Evolutionary conservation across 1,140 invertebrate species (phyloP), one percentile per base, ranked within the genome.

Genomic region (Schlechtendalia chinensis): DNA sequence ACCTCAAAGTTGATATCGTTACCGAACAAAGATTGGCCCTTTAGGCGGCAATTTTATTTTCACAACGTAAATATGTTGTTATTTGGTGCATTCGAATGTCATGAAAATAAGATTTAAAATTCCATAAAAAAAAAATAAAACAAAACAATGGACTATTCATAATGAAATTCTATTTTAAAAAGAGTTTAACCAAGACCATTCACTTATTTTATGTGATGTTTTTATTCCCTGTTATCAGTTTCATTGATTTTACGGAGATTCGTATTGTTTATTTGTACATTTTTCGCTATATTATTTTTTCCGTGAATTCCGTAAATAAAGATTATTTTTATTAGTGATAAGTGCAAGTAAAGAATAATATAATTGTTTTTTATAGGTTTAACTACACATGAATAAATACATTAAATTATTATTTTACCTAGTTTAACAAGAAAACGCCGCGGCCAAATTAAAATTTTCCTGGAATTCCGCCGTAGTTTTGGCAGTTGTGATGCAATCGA

Each of bases 21-120:
- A 50, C 45, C 24, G 14, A 24, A 69, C n/a, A 69, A 69, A 50
- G 5, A 67, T 24, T 22, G n/a, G 39, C 12, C 14, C 39, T 47
- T 69, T 27, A 50, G 50, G 45, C 27, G 45, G 45, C 50, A 50
- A 27, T 50, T 69, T 69, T 69, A n/a, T 69, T n/a, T 69, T 50
- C 47, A 39, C 32, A 50, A 17, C 22, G 14, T 12, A 69, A 69
- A 47, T 39, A 27, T 50, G 67, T 24, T 14, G 45, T 27, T 14
- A 8, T 69, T 50, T 69, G 22, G 45, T 50, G 6, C 16, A 27
- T 32, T 69, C 16, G 14, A 2, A 69, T 24, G 50, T 47, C 16
- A 11, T 2, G 24, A 27, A 24, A 50, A 10, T 22, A 67, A n/a
- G 10, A 45, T 67, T 67, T n/a, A 45, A 67, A 67, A 39, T 67